Evolutionary conservation across 2,113 vertebrate species (phyloP).

Genomic region (Grammomys dolichurus): DNA sequence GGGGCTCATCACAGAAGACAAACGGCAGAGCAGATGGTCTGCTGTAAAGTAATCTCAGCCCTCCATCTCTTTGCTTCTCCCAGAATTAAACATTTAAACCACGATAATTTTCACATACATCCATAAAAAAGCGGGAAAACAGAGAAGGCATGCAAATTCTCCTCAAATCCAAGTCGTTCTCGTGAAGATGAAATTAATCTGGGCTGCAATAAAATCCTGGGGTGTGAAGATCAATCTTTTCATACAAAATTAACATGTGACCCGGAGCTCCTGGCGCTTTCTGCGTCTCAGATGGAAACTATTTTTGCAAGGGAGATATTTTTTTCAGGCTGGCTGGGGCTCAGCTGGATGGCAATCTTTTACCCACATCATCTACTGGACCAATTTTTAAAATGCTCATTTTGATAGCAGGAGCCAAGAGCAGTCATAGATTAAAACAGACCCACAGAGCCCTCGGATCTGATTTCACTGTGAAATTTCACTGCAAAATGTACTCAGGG

Average conservation of each 20-base stretch:
- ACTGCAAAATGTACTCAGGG: constrained; percentile 42
- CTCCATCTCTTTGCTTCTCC: constrained; percentile 65
- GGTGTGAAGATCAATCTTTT: constrained; percentile 54
- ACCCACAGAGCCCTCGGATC: constrained; percentile 20
- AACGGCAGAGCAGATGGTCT: constrained; percentile 71
- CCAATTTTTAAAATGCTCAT: constrained; percentile 63
- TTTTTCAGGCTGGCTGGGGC: constrained; percentile 56
- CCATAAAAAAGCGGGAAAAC: constrained; percentile 47
- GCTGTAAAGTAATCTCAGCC: constrained; percentile 56
- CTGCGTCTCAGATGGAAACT: constrained; percentile 34
- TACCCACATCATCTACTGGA: constrained; percentile 22
- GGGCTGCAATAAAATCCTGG: constrained; percentile 41
- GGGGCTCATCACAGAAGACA: constrained; percentile 55
- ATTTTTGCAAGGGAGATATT: constrained; percentile 47
- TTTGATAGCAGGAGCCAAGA: constrained; percentile 64
- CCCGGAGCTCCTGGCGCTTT: constrained; percentile 10
- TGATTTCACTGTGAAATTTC: constrained; percentile 70
- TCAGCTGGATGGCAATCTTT: constrained; percentile 51
- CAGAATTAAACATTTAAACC: constrained; percentile 69
- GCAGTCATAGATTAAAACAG: constrained; percentile 61
- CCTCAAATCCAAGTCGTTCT: constrained; percentile 40
- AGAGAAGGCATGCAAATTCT: constrained; percentile 54
- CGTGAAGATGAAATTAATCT: constrained; percentile 22
- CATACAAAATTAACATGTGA: constrained; percentile 58
- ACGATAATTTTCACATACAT: constrained; percentile 56